Evolutionary conservation across 2,797 vertebrate species (phyloP), one percentile per base, ranked within the genome.

Genomic region (Arctocebus calabarensis): DNA sequence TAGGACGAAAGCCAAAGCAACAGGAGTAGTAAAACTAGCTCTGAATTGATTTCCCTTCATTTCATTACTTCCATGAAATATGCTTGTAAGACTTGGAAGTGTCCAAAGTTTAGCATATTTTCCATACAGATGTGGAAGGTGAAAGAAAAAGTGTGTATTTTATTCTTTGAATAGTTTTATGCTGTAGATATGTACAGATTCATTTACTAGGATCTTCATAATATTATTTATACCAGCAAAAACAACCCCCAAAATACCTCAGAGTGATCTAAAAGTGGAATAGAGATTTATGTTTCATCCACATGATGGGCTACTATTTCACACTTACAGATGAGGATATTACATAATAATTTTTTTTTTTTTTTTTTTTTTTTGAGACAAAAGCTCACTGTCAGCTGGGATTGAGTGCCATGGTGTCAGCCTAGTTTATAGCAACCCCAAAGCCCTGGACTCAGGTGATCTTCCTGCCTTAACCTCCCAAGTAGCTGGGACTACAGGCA

Each of bases 81-180:
- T 45, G 17, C 71, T 84, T 66, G 25, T 82, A 71, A 88, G 34
- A 89, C 37, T 62, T 95, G 61, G 57, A 90, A 77, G 14, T 82
- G 62, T 74, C 48, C 37, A 92, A 74, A 17, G 5, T 62, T 94
- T 89, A 79, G 81, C 43, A 90, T 70, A 61, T 84, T 95, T 97
- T 82, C 55, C 29, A 55, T 29, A 61, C 74, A 90, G 71, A 77
- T 91, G 16, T 0, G 57, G 19, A 10, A 78, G 77, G 27, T 74
- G 27, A 81, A 89, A 27, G 37, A 37, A 64, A 55, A 83, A 83
- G 34, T 11, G 22, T 83, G 11, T 79, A 73, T 52, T 78, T 90
- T 89, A 68, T 88, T 20, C 48, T 57, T 83, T 75, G 61, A 75
- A 77, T 43, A 82, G 1, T 74, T 84, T 84, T n/a, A 43, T 62